A percentile compares a stretch with the other conserved stretches of the same genome.
phyloP scores from a whole-genome alignment of 2,797 vertebrate species.

The Monodelphis domestica region DNA sequence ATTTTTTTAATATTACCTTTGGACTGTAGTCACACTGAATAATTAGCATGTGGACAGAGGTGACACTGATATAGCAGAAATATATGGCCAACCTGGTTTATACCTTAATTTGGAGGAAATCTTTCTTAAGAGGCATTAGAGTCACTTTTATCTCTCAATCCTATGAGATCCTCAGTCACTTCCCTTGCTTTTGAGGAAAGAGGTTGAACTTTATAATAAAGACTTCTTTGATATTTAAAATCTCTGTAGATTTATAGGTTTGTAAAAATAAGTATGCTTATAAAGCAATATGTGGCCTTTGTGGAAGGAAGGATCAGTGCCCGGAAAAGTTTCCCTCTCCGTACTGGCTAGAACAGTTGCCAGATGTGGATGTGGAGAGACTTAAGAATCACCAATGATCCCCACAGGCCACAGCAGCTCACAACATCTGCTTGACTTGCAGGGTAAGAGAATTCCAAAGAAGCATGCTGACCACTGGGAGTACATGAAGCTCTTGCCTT shows the following conservation, averaged over 20 bases:
- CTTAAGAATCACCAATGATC: background rate
- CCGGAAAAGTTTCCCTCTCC: background rate
- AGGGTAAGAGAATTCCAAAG: constrained; percentile 13
- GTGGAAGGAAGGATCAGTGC: constrained; percentile 8
- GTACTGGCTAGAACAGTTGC: background rate
- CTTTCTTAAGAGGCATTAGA: background rate
- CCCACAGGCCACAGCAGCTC: background rate
- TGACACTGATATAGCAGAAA: background rate
- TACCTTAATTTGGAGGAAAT: background rate
- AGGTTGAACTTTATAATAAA: background rate
- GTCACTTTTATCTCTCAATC: background rate
- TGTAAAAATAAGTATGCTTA: background rate
- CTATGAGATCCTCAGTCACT: background rate
- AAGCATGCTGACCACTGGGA: background rate
- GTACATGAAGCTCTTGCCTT: background rate
- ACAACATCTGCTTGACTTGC: background rate
- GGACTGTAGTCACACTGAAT: background rate
- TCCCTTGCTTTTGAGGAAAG: background rate
- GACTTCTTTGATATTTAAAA: background rate
- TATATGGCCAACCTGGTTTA: background rate
- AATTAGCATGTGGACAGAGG: background rate
- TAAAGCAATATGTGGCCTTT: constrained; percentile 19
- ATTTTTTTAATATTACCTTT: background rate
- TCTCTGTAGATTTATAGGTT: background rate
- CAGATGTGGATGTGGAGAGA: background rate